Base-by-base conservation (phyloP, 2,113 vertebrate species). In the Herpailurus yagouaroundi region DNA sequence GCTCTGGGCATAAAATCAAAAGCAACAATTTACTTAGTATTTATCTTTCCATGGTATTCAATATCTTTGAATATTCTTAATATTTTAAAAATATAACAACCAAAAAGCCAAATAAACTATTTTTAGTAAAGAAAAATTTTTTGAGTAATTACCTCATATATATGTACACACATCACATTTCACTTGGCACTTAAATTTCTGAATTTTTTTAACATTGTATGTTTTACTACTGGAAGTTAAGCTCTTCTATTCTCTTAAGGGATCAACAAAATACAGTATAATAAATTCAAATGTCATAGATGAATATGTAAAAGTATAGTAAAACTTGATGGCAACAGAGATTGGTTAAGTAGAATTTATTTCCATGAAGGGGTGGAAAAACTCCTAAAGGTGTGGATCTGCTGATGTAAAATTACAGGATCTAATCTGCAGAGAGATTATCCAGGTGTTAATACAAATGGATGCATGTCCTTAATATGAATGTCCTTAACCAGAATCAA, bases 1-100 rank as follows among this genome's bases (percentile, higher is more conserved):
- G 96, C n/a, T 5, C 80, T 97, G 90, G 93, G 93, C 77, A 83
- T 85, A 68, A 94, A 94, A 97, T 84, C 90, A 97, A 86, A 96
- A 97, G 71, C 82, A 96, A 94, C 14, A 92, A n/a, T 97, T 98
- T 83, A 92, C 52, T 82, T 95, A 16, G 68, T 87, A 60, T 97
- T 97, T 83, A 94, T 94, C 77, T 97, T 57, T 74, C 19, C 27
- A 45, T 94, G 95, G 52, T 80, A 95, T 98, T 97, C 91, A 80
- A 89, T 94, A 90, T 89, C 60, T 97, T 86, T 71, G 82, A 64
- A 82, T 4, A 88, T 83, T 85, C 80, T 90, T 76, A 69, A 74
- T 14, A 41, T 31, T 86, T 89, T 57, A 60, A 83, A 71, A 63
- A 60, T 45, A 57, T 50, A 69, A 60, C 10, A 64, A 25, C 25